Evolutionary conservation across 2,888 invertebrate species (phyloP).

Genomic region (Ophraella communa): DNA sequence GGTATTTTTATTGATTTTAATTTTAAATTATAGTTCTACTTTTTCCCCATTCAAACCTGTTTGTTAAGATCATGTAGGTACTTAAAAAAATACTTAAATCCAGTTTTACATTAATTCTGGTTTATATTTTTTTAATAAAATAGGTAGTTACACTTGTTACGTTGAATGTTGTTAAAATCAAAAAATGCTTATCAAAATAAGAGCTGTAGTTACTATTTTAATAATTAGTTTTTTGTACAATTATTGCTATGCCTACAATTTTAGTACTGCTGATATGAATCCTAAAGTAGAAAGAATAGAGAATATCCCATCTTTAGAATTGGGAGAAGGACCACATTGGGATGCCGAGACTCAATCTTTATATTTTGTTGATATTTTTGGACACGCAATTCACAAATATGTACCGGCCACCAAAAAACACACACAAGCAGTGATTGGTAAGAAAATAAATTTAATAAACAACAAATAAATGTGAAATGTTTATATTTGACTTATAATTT

Average conservation of each 20-base stretch:
- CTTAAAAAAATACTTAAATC: no score
- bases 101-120: no score
- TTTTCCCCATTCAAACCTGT: no score
- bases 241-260: constrained; percentile 7
- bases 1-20: no score
- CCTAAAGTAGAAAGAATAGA: constrained; percentile 57
- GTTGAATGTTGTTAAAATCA: not conserved
- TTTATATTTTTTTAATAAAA: not conserved
- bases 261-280: constrained; percentile 38
- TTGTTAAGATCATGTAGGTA: no score
- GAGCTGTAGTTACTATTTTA: not conserved
- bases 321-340: constrained; percentile 80
- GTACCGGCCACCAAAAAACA: constrained; percentile 46
- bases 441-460: not conserved
- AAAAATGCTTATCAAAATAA: constrained; percentile 3
- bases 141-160: no score
- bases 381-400: constrained; percentile 48
- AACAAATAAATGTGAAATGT: no score
- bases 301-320: constrained; percentile 56
- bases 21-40: no score
- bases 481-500: no score
- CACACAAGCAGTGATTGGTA: constrained; percentile 48
- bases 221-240: not conserved
- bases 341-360: constrained; percentile 66
- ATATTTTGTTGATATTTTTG: constrained; percentile 70